These are phyloP conservation scores for Drosophila formosana DNA, from an alignment of 2,888 invertebrate genomes.

Conservation along the genomic window DNA sequence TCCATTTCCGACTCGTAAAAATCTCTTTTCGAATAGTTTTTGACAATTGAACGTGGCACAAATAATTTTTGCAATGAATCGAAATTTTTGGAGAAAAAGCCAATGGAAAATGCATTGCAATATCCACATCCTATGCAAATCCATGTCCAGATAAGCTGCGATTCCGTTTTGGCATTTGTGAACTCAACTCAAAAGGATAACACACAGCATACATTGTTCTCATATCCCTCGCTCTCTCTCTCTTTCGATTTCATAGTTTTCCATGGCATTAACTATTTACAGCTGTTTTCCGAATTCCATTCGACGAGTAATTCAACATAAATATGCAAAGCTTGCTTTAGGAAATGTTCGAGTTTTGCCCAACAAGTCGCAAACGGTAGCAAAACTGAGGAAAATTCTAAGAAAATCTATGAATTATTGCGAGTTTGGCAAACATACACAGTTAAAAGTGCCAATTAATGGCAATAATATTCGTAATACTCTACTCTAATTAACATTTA, in stretches of 20 bases:
- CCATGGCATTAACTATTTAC: constrained; percentile 10
- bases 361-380: neutral
- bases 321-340: neutral
- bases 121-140: constrained; percentile 37
- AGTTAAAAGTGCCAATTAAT: no score
- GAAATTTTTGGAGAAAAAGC: constrained; percentile 13
- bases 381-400: neutral
- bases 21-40: constrained; percentile 20
- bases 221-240: neutral
- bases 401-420: neutral
- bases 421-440: neutral
- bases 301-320: neutral
- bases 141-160: constrained; percentile 28
- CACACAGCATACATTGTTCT: neutral
- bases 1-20: constrained; percentile 27
- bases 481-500: no score
- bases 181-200: constrained; percentile 4
- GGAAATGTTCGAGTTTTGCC: neutral
- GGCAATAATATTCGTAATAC: no score
- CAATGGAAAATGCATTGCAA: constrained; percentile 9
- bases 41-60: constrained; percentile 2
- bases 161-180: constrained; percentile 21
- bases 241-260: neutral
- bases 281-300: neutral
- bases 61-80: constrained; percentile 19